These are phyloP conservation scores for Arnoldichthys spilopterus DNA, from an alignment of 2,797 vertebrate genomes.

Conservation along the genomic window DNA sequence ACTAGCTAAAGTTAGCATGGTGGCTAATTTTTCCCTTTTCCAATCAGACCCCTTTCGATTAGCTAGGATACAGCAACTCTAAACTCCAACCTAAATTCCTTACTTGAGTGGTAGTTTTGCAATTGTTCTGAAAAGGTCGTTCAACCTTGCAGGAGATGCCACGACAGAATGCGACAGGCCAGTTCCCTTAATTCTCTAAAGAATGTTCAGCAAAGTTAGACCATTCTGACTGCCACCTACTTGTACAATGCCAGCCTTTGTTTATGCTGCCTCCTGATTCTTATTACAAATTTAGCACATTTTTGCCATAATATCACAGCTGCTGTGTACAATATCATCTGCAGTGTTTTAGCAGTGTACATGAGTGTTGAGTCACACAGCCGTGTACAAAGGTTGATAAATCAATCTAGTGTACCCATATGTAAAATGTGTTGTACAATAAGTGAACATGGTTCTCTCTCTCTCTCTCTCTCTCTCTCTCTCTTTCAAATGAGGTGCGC, in stretches of 20 bases:
- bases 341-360: constrained; percentile 68
- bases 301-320: constrained; percentile 30
- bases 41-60: too few species aligned
- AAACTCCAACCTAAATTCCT: background rate
- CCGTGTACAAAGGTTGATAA: constrained; percentile 49
- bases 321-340: constrained; percentile 66
- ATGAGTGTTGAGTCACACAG: constrained; percentile 61
- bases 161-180: background rate
- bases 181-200: constrained; percentile 4
- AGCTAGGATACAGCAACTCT: background rate
- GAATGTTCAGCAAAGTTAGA: constrained; percentile 24
- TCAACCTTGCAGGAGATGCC: background rate
- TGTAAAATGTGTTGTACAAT: constrained; percentile 64
- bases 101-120: background rate
- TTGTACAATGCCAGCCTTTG: constrained; percentile 34
- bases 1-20: too few species aligned
- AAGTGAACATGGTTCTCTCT: constrained; percentile 37
- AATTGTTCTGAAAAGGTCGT: background rate
- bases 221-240: background rate
- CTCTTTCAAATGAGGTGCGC: constrained; percentile 47
- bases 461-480: constrained; percentile 2
- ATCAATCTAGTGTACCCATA: constrained; percentile 60
- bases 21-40: too few species aligned
- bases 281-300: constrained; percentile 16
- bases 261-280: constrained; percentile 14